A percentile compares a stretch with the other conserved stretches of the same genome.
These are phyloP conservation scores for Plebejus anna DNA, from an alignment of 2,888 invertebrate species.

Conservation along the genomic window DNA sequence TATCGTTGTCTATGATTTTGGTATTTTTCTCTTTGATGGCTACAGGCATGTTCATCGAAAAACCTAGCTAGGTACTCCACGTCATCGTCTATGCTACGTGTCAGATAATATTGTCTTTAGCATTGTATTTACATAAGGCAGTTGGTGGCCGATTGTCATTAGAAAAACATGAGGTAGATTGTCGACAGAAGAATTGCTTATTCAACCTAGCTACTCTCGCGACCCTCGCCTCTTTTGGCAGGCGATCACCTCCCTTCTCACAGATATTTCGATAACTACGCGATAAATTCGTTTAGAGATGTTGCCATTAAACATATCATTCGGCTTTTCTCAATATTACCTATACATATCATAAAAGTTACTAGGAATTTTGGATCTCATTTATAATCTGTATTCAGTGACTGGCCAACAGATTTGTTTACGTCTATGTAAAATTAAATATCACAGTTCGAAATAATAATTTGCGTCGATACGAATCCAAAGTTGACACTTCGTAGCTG, in stretches of 20 bases:
- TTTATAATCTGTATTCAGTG: slow-evolving; percentile 41
- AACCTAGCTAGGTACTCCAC: slow-evolving; percentile 10
- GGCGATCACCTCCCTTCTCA: slow-evolving; percentile 34
- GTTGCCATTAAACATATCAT: slow-evolving; percentile 77
- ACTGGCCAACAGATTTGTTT: slow-evolving; percentile 34
- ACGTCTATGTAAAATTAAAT: background rate
- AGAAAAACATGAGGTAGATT: slow-evolving; percentile 25
- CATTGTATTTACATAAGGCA: slow-evolving; percentile 26
- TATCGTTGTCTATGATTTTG: background rate
- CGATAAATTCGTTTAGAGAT: slow-evolving; percentile 74
- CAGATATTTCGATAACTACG: slow-evolving; percentile 53
- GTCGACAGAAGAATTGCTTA: background rate
- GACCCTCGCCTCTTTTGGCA: slow-evolving; percentile 37
- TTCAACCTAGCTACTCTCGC: slow-evolving; percentile 33
- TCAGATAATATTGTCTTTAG: slow-evolving; percentile 20
- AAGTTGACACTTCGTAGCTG: background rate
- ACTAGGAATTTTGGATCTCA: slow-evolving; percentile 39
- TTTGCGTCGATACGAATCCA: background rate
- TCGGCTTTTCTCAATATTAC: slow-evolving; percentile 72
- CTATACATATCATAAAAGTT: slow-evolving; percentile 44
- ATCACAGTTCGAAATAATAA: slow-evolving; percentile 25
- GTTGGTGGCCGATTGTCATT: slow-evolving; percentile 8
- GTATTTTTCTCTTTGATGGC: background rate
- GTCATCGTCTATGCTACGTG: slow-evolving; percentile 18
- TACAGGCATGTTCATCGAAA: slow-evolving; percentile 13